Evolutionary conservation across 2,797 vertebrate species (phyloP), one percentile per base, ranked within the genome.

Genomic region (Rhinichthys osculus): DNA sequence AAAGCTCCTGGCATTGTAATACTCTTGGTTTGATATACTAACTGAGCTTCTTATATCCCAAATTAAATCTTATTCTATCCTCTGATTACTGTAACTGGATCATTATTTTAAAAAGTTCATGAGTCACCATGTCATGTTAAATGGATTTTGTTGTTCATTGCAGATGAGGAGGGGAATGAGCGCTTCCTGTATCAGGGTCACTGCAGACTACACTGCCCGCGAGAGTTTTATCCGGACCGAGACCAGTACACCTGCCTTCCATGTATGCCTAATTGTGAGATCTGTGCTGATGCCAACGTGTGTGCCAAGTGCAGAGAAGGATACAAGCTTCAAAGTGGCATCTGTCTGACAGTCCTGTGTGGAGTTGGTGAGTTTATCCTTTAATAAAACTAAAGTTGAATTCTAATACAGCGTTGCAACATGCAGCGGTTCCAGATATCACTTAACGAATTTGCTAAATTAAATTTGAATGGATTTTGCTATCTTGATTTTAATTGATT

Each of bases 241-340:
- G 93, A 90, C 89, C 92, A 91, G 90, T 96, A 94, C 83, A 88
- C 88, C 87, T 96, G 96, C 88, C 91, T 93, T 90, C 92, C 94
- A 85, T 96, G 96, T 92, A 92, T 94, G 74, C 87, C 93, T 88
- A 94, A 96, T 92, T 96, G 95, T 93, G 96, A 96, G 91, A 95
- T 96, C 82, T 96, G 96, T 93, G 91, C 92, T 76, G 94, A 96
- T 87, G 91, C 91, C 90, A 91, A 91, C 83, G 91, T 95, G 89
- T 96, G 96, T 89, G 94, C 95, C 89, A 96, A 96, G 92, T 96
- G 96, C 90, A 93, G 81, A 69, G 95, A 94, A 87, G 93, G 93
- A 89, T 96, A 95, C 93, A 93, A 93, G 84, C 94, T 96, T 64
- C 94, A 94, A 89, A 94, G 90, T 70, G 95, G 95, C 42, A 77